phyloP scores from a whole-genome alignment of 2,797 vertebrate species.

The Enteromius afrohamiltoni region DNA sequence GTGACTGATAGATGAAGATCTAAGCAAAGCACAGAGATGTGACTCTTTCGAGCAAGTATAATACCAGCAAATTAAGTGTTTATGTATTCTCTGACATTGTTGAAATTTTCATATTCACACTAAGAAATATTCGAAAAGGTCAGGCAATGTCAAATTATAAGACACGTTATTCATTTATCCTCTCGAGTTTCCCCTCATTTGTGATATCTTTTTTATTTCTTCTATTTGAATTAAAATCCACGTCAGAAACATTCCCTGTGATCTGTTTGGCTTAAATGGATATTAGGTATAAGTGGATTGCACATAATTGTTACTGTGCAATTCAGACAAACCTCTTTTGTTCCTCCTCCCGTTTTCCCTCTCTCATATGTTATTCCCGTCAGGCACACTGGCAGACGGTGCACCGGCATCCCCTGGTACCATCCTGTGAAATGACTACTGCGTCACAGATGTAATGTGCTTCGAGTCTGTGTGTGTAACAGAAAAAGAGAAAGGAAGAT shows the following conservation, averaged over 20 bases:
- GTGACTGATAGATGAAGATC: slow-evolving; percentile 64
- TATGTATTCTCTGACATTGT: slow-evolving; percentile 11
- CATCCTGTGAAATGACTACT: slow-evolving; percentile 70
- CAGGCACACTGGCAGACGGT: slow-evolving; percentile 46
- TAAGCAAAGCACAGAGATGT: slow-evolving; percentile 56
- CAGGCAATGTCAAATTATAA: slow-evolving; percentile 1
- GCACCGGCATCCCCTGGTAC: slow-evolving; percentile 60
- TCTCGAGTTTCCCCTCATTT: neutral
- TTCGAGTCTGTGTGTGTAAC: slow-evolving; percentile 19
- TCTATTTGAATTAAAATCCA: neutral
- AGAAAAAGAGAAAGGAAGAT: slow-evolving; percentile 14
- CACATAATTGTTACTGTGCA: slow-evolving; percentile 4
- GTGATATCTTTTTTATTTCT: neutral
- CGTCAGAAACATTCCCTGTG: neutral
- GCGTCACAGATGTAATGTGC: slow-evolving; percentile 63
- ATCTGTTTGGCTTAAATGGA: slow-evolving; percentile 8
- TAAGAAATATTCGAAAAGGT: neutral
- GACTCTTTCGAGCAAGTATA: slow-evolving; percentile 66
- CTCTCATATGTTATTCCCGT: slow-evolving; percentile 46
- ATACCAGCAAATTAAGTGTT: slow-evolving; percentile 52
- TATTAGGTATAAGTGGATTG: slow-evolving; percentile 24
- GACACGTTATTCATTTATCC: neutral
- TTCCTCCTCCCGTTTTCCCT: slow-evolving; percentile 21
- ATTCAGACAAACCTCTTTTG: slow-evolving; percentile 20
- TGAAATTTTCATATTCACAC: neutral